Percentiles rank a stretch among this genome's conserved stretches.
These are phyloP conservation scores for Tubulanus polymorphus DNA, from an alignment of 2,888 invertebrate genomes.

Conservation along the genomic window DNA sequence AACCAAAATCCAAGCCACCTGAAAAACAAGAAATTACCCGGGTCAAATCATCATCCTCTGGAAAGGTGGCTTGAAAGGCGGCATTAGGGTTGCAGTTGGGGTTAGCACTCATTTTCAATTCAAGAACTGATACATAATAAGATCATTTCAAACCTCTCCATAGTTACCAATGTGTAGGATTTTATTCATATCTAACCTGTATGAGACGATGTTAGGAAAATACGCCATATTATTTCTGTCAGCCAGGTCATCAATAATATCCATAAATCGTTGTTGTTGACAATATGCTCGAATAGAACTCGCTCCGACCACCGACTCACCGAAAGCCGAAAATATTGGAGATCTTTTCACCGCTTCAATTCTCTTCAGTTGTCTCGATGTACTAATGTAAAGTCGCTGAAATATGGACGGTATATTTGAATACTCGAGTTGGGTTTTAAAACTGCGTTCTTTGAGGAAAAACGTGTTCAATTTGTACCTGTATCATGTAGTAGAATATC, in stretches of 20 bases:
- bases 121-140: too few relatives aligned
- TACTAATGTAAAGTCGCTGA: slow-evolving; percentile 85
- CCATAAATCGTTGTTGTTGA: slow-evolving; percentile 73
- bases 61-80: background rate
- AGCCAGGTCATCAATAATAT: slow-evolving; percentile 81
- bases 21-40: background rate
- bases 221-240: slow-evolving; percentile 88
- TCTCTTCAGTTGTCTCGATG: slow-evolving; percentile 86
- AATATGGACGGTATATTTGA: slow-evolving; percentile 18
- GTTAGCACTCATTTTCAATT: too few relatives aligned
- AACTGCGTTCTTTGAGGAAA: too few relatives aligned
- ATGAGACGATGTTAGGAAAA: slow-evolving; percentile 84
- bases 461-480: slow-evolving; percentile 16
- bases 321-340: slow-evolving; percentile 92
- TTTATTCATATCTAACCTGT: slow-evolving; percentile 56
- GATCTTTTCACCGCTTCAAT: slow-evolving; percentile 88
- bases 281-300: slow-evolving; percentile 77
- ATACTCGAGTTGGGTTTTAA: too few relatives aligned
- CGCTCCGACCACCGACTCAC: slow-evolving; percentile 76
- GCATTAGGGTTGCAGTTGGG: too few relatives aligned
- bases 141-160: background rate
- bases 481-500: slow-evolving; percentile 30
- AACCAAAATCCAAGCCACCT: slow-evolving; percentile 14
- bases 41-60: background rate
- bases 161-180: background rate